Evolutionary conservation across 1,140 invertebrate species (phyloP), one percentile per base, ranked within the genome.

Genomic region (Oryzaephilus surinamensis): DNA sequence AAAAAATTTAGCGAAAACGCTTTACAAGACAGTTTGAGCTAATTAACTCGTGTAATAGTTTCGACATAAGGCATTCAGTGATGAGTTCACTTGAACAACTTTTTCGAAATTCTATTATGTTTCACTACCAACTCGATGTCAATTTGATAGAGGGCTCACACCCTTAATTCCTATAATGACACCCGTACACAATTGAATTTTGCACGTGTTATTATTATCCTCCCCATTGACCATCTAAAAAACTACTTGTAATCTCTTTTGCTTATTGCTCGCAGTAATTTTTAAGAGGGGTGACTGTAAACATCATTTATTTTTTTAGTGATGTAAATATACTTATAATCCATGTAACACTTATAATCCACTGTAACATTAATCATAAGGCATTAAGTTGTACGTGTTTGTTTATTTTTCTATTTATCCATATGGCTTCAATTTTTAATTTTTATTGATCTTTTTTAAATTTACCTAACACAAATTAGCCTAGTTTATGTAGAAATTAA

Each of bases 131-230:
- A 36, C 11, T 35, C 23, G 6, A 20, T 36, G 27, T 30, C 19
- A 32, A 21, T 39, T 32, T 31, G 30, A 15, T 31, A 27, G 10
- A 38, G 6, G 6, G 29, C 2, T 6, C n/a, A 13, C 11, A 18
- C 14, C 12, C 41, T 50, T 50, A 50, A 47, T 45, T 21, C 42
- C 12, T 44, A 39, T 54, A 54, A 54, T 46, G 48, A 54, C 43
- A 46, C 51, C 51, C 51, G 45, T 41, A 41, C 41, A 54, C 51
- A 54, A 54, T 54, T 54, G 48, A 54, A 51, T 54, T 46, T 48
- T 23, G 20, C 46, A 47, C 51, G 45, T 51, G 45, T 44, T 41
- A 39, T 41, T 28, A 12, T 11, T 17, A 23, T 18, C 39, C 40
- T 19, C 41, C 34, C 42, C 24, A 33, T 41, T n/a, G 3, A n/a